Percentiles rank a stretch among this genome's conserved stretches.
These are phyloP conservation scores for Neoarius graeffei DNA, from an alignment of 2,113 vertebrate genomes.

Conservation along the genomic window DNA sequence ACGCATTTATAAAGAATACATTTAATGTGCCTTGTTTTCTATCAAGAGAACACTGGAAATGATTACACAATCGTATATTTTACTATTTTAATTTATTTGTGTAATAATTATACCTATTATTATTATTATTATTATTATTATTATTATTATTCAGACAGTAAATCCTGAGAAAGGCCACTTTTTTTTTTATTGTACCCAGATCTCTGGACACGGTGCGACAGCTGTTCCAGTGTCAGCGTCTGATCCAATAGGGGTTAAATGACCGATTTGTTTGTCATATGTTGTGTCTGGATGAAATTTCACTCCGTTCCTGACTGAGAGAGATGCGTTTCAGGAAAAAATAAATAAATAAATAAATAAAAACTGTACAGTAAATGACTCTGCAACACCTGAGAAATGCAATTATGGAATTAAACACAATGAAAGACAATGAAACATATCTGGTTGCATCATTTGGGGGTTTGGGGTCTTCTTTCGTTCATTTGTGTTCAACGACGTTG, in stretches of 20 bases:
- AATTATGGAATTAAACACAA: slow-evolving; percentile 45
- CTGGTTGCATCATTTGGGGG: slow-evolving; percentile 66
- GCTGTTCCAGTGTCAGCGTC: slow-evolving; percentile 41
- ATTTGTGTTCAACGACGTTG: not conserved
- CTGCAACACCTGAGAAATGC: slow-evolving; percentile 46
- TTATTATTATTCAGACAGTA: not conserved
- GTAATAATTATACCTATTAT: not conserved
- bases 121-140: not conserved
- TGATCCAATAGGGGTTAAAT: slow-evolving; percentile 28
- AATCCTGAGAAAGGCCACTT: not conserved
- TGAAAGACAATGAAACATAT: slow-evolving; percentile 65
- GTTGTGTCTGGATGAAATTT: slow-evolving; percentile 66
- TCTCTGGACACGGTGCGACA: not conserved
- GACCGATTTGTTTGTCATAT: slow-evolving; percentile 56
- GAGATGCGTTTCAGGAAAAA: slow-evolving; percentile 50
- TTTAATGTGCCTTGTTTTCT: slow-evolving; percentile 78
- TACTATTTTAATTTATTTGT: not conserved
- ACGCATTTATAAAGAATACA: slow-evolving; percentile 76
- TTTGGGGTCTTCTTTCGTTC: slow-evolving; percentile 24
- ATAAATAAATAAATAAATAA: not conserved
- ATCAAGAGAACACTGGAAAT: not conserved
- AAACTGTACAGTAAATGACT: slow-evolving; percentile 1
- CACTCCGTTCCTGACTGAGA: slow-evolving; percentile 65
- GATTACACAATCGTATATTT: not conserved
- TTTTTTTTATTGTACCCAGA: not conserved